Conservation (phyloP, 2,888 invertebrate genomes). For the Pristionchus mayeri region DNA sequence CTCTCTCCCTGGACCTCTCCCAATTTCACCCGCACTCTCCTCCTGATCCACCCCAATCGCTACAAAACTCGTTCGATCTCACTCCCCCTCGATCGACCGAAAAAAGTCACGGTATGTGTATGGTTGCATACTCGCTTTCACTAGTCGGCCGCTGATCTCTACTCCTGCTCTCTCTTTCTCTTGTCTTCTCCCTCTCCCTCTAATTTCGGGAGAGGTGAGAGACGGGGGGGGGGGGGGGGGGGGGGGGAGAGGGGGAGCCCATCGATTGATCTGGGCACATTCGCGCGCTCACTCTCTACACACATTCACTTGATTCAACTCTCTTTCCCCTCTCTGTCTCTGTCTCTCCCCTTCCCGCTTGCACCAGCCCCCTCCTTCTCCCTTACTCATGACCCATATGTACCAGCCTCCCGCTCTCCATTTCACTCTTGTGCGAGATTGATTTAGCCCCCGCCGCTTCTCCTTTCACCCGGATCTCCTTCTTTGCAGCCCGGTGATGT, state of each 20-base stretch:
- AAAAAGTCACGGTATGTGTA: conserved; percentile 34
- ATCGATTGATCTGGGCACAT: conserved; percentile 30
- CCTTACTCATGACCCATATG: conserved; percentile 39
- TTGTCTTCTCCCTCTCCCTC: background rate
- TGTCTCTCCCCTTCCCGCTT: background rate
- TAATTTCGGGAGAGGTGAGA: too few relatives aligned
- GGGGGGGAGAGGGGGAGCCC: background rate
- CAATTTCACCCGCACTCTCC: background rate
- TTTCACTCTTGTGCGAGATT: conserved; percentile 40
- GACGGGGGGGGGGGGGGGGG: background rate
- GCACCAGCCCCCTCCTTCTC: background rate
- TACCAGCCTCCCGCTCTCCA: conserved; percentile 39
- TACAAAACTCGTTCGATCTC: conserved; percentile 28
- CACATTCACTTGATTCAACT: conserved; percentile 45
- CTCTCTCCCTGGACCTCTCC: background rate
- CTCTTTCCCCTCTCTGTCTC: background rate
- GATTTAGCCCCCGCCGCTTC: background rate
- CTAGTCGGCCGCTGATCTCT: conserved; percentile 11
- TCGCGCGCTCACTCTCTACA: conserved; percentile 21
- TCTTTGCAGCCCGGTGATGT: conserved; percentile 41
- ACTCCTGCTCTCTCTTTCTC: background rate
- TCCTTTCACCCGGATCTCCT: background rate
- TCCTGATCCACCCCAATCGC: background rate
- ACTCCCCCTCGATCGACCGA: background rate
- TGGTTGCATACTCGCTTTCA: conserved; percentile 37